Percentiles rank a stretch among this genome's conserved stretches.
Conservation (phyloP, 1,140 invertebrate species). For the Drosophila miranda region DNA sequence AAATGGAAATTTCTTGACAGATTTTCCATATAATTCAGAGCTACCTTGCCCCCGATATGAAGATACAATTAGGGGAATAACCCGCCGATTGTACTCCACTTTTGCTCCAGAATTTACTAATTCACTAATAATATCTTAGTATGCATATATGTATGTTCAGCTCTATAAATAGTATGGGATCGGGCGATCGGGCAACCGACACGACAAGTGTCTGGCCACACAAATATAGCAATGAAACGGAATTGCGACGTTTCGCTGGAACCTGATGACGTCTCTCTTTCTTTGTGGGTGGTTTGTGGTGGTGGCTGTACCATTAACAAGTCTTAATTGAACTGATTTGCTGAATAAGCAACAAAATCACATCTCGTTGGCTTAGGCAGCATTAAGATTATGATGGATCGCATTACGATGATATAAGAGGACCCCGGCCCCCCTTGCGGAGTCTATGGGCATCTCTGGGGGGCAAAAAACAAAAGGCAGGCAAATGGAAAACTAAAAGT, state of each 20-base stretch:
- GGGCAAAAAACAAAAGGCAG: constrained; percentile 25
- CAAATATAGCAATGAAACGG: constrained; percentile 24
- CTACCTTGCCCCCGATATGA: too few species aligned
- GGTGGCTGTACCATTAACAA: constrained; percentile 33
- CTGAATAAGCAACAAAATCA: constrained; percentile 28
- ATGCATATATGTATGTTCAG: neutral
- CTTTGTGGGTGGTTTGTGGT: constrained; percentile 10
- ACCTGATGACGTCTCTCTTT: neutral
- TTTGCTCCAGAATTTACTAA: too few species aligned
- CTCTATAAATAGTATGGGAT: constrained; percentile 22
- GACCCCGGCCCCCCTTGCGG: neutral
- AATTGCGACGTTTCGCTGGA: constrained; percentile 51
- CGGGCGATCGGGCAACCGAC: neutral
- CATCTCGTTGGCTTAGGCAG: too few species aligned
- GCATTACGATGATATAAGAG: neutral
- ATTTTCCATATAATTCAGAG: too few species aligned
- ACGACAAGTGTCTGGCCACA: constrained; percentile 29
- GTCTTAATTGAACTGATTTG: constrained; percentile 69
- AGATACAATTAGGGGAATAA: too few species aligned
- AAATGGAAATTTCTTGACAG: too few species aligned
- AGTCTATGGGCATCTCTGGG: neutral
- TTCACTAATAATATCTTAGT: too few species aligned
- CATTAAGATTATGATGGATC: too few species aligned
- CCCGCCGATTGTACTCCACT: too few species aligned
- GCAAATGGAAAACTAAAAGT: constrained; percentile 30